Base-by-base conservation (phyloP, 1,140 invertebrate species). In the Dysdera silvatica region DNA sequence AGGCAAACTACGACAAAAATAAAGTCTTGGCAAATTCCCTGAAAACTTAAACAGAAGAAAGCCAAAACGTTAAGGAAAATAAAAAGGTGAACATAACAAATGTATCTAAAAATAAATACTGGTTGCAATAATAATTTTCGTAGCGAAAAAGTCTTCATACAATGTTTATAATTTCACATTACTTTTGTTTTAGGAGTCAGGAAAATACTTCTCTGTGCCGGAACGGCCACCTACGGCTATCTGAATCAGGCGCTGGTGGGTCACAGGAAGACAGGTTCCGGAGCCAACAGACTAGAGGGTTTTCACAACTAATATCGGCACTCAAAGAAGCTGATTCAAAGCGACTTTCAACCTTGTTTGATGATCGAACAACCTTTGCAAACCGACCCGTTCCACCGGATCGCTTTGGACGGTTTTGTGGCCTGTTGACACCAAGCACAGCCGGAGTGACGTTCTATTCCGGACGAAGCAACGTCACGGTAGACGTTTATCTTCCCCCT, bases 371-470 rank as follows among this genome's bases (percentile, higher is more conserved):
- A n/a, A n/a, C n/a, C n/a, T n/a, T n/a, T n/a, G 61, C 40, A 2
- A 49, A 54, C 14, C n/a, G n/a, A n/a, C n/a, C n/a, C n/a, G 33
- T 56, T 41, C 47, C 63, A 35, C 65, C 65, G 1, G 65, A 67
- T 33, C n/a, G n/a, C n/a, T 67, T 67, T 8, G 65, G 65, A 12
- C 45, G 52, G 3, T 67, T 67, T 40, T 67, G 65, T 37, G 65
- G 65, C 3, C 57, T 55, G 12, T 49, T 67, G 18, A 28, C 56
- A 6, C 32, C 61, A 2, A 55, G 52, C 2, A 53, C 55, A 18
- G 28, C 56, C 2, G 61, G 64, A 12, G 67, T 66, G 28, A 48
- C 59, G 2, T 68, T 62, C 35, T 68, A 62, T 33, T 66, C 64
- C 0, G 55, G 49, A 2, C 52, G 67, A 12, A 68, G 67, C 33